Evolutionary conservation across 1,140 invertebrate genomes (phyloP).

Genomic region (Drosophila carrolli): DNA sequence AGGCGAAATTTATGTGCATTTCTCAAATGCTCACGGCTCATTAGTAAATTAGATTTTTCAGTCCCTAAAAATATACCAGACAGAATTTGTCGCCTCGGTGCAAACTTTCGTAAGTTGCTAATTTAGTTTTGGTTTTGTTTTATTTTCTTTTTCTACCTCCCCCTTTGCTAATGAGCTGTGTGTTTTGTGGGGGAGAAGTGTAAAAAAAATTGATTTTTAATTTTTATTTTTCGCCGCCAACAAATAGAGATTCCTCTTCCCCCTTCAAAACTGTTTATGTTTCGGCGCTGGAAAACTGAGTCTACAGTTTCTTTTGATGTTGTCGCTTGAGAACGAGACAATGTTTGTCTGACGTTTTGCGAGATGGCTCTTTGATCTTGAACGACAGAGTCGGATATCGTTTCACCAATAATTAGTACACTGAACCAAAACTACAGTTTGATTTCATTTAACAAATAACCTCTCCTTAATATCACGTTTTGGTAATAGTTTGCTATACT

Average conservation of each 20-base stretch:
- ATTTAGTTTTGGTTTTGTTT: constrained; percentile 10
- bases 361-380: constrained; percentile 70
- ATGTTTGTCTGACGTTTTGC: constrained; percentile 63
- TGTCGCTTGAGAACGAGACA: constrained; percentile 45
- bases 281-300: constrained; percentile 67
- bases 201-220: constrained; percentile 72
- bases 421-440: neutral
- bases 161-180: constrained; percentile 61
- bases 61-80: constrained; percentile 62
- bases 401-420: constrained; percentile 65
- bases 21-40: constrained; percentile 70
- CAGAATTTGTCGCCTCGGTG: constrained; percentile 66
- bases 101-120: constrained; percentile 65
- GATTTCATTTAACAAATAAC: too few relatives aligned
- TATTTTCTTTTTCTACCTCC: neutral
- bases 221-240: constrained; percentile 47
- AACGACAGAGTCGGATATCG: constrained; percentile 28
- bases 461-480: too few relatives aligned
- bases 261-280: constrained; percentile 62
- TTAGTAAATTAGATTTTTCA: constrained; percentile 76
- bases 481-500: too few relatives aligned
- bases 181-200: constrained; percentile 6
- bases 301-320: constrained; percentile 78
- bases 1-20: constrained; percentile 75
- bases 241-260: constrained; percentile 38